Base-by-base conservation (phyloP, 2,113 vertebrate species). In the Calonectris borealis region DNA sequence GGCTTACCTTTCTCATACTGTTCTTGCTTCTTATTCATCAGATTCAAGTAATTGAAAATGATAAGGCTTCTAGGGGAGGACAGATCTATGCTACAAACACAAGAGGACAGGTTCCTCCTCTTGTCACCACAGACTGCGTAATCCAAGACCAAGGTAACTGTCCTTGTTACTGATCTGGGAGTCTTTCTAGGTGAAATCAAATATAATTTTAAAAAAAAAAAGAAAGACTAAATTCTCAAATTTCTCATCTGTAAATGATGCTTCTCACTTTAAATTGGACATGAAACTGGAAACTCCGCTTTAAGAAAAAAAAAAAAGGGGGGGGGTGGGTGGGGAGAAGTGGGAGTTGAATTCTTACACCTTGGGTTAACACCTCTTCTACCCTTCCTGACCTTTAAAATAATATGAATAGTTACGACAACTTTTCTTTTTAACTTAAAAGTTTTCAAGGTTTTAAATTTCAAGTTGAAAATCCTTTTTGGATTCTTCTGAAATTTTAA, bases 91-190 rank as follows among this genome's bases (percentile, higher is more conserved):
- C 94, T 82, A 99, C 99, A 69, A 99, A 98, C 91, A 80, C 98
- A 65, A 98, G 98, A 97, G 99, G 99, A 91, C 99, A 99, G 94
- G 97, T 99, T 52, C 99, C 99, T 62, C 99, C 99, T 19, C 98
- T 99, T 27, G 99, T 99, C 94, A 99, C 99, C 64, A 99, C 99
- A 6, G 97, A 99, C 82, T 99, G 98, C 18, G 26, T 99, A 54
- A 98, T 99, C 34, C 99, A 99, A 96, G 99, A 99, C 97, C 99
- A 99, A 99, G 99, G 99, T 99, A 98, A 96, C 60, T n/a, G 9
- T n/a, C 55, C 46, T 73, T 54, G 46, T 34, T 44, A 31, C 8
- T 34, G 9, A 25, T 81, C 38, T 68, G 51, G 11, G 16, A 73
- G 20, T 52, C 40, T 82, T 87, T 17, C 8, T 44, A 21, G 24